phyloP scores from a whole-genome alignment of 2,888 invertebrate species.

The Cybosia mesomella region DNA sequence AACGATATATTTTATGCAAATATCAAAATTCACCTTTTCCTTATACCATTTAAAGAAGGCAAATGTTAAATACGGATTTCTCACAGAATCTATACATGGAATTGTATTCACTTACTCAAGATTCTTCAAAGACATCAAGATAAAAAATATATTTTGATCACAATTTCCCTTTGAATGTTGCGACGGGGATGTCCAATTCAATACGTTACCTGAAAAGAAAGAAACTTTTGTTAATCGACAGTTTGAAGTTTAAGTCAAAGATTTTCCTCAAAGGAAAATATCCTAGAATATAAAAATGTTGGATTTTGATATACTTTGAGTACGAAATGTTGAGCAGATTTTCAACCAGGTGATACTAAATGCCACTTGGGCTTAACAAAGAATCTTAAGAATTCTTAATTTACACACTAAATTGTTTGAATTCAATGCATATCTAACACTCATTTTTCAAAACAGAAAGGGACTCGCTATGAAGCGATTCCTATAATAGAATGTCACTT shows the following conservation, averaged over 20 bases:
- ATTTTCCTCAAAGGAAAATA: background rate
- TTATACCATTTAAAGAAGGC: constrained; percentile 5
- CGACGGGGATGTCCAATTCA: background rate
- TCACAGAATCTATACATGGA: background rate
- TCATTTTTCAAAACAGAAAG: no score
- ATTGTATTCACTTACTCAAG: background rate
- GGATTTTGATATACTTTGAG: no score
- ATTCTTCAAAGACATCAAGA: background rate
- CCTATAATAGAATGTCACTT: no score
- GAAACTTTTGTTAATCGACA: background rate
- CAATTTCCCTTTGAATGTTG: background rate
- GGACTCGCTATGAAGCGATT: no score
- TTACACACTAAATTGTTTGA: no score
- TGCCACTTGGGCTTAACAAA: no score
- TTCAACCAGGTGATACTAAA: no score
- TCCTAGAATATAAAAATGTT: background rate
- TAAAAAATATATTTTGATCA: background rate
- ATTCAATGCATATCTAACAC: no score
- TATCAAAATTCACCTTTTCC: background rate
- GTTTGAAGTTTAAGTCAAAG: background rate
- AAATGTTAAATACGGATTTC: background rate
- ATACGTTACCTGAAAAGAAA: constrained; percentile 10
- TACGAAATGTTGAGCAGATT: no score
- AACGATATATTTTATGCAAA: background rate
- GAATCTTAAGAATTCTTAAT: no score